Percentiles rank a stretch among this genome's conserved stretches.
Evolutionary conservation across 1,140 invertebrate genomes (phyloP).

Genomic region (Mya arenaria): DNA sequence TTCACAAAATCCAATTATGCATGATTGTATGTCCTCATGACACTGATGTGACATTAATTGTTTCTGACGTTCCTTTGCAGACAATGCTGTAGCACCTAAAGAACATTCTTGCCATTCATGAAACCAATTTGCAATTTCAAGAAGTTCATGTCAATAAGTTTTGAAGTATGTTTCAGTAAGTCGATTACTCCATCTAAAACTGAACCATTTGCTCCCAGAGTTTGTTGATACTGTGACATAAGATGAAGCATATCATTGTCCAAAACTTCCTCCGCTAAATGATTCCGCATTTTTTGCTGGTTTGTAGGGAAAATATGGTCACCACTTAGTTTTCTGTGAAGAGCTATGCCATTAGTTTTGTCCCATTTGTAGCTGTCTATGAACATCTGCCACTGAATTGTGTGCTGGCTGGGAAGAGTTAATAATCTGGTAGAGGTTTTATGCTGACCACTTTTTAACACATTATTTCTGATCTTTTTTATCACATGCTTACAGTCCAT

Average conservation of each 20-base stretch:
- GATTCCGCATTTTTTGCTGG: conserved; percentile 23
- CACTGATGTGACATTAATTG: conserved; percentile 3
- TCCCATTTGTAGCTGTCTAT: conserved; percentile 40
- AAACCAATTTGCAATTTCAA: neutral
- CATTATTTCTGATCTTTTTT: conserved; percentile 55
- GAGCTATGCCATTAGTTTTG: neutral
- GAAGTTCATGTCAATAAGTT: neutral
- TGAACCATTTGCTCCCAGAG: neutral
- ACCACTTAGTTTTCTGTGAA: conserved; percentile 28
- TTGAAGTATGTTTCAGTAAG: conserved; percentile 2
- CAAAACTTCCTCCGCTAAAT: neutral
- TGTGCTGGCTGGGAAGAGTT: neutral
- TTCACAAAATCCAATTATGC: conserved; percentile 6
- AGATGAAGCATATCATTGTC: conserved; percentile 12
- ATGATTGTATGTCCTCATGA: conserved; percentile 13
- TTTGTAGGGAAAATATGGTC: conserved; percentile 11
- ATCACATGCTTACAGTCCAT: conserved; percentile 56
- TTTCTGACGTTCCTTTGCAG: neutral
- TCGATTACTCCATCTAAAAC: conserved; percentile 6
- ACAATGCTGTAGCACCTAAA: neutral
- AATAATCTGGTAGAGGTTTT: neutral
- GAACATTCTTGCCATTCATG: neutral
- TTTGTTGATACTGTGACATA: conserved; percentile 2
- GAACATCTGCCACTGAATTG: conserved; percentile 33
- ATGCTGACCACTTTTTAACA: conserved; percentile 9